phyloP scores from a whole-genome alignment of 2,797 vertebrate genomes.

The Melanotaenia parkinsoni region DNA sequence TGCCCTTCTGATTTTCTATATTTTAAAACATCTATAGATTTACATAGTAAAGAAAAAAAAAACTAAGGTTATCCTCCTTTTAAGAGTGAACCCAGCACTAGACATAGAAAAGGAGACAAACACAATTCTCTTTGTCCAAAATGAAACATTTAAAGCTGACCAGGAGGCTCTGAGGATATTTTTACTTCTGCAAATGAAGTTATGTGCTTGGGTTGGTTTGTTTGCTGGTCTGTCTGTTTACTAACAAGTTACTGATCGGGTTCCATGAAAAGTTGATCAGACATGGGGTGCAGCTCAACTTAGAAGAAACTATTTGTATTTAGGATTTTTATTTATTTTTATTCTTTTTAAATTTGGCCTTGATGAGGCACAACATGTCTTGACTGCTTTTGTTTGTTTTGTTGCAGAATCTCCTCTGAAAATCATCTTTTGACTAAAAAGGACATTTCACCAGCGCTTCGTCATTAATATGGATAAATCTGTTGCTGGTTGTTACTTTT shows the following conservation, averaged over 20 bases:
- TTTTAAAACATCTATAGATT: conserved; percentile 50
- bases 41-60: conserved; percentile 1
- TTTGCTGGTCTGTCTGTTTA: neutral
- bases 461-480: conserved; percentile 14
- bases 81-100: conserved; percentile 2
- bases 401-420: conserved; percentile 38
- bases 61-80: conserved; percentile 27
- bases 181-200: neutral
- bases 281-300: neutral
- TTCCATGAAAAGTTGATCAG: neutral
- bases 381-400: neutral
- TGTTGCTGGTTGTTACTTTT: conserved; percentile 9
- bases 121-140: conserved; percentile 10
- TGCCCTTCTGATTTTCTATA: conserved; percentile 54
- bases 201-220: neutral
- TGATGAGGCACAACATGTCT: neutral
- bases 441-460: conserved; percentile 6
- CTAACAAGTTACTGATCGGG: neutral
- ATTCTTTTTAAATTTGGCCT: neutral
- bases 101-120: conserved; percentile 12
- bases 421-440: conserved; percentile 48
- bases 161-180: conserved; percentile 7
- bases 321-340: neutral
- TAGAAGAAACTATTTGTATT: neutral
- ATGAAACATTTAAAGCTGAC: conserved; percentile 27